Base-by-base conservation (phyloP, 2,113 vertebrate genomes). In the Picathartes gymnocephalus region DNA sequence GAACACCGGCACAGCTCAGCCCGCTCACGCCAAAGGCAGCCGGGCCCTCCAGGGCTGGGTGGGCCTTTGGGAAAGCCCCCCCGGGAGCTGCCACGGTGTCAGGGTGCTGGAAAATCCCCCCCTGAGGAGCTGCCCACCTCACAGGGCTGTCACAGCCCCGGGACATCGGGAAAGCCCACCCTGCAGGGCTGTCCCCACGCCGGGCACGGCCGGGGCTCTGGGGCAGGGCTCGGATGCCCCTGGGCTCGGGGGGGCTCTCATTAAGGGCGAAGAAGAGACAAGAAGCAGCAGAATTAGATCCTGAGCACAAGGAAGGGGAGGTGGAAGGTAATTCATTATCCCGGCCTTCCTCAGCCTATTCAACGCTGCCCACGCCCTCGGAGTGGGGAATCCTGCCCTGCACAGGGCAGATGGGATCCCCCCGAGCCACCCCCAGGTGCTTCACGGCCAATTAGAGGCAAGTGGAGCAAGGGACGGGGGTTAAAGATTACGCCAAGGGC, bases 381-480 rank as follows among this genome's bases (percentile, higher is more conserved):
- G 90, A 3, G 48, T 6, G 35, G 86, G 90, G 77, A 77, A 44
- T 24, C 44, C 66, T 57, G 82, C 68, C 74, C 74, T 24, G 39
- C 57, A 1, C 10, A 18, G 92, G 93, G 91, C 97, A 97, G 97
- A 96, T 96, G 96, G 92, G 92, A 95, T 66, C n/a, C 6, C 68
- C 42, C 88, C 88, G 61, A 44, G 56, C 74, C 93, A 45, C 83
- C 94, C 95, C 93, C 96, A 95, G 92, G 87, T 96, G 95, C 51
- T 88, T 95, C 91, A 62, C 15, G 40, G 91, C 93, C 86, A 89
- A 96, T 97, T 90, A 90, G 93, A 93, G 90, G 79, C 10, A 3
- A 84, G 81, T 7, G n/a, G 73, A 83, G 82, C 61, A n/a, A 50
- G 81, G 79, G 30, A 73, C 71, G 47, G 71, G 82, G 92, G 96